phyloP scores from a whole-genome alignment of 2,888 invertebrate genomes.

The Coleophora flavipennella region DNA sequence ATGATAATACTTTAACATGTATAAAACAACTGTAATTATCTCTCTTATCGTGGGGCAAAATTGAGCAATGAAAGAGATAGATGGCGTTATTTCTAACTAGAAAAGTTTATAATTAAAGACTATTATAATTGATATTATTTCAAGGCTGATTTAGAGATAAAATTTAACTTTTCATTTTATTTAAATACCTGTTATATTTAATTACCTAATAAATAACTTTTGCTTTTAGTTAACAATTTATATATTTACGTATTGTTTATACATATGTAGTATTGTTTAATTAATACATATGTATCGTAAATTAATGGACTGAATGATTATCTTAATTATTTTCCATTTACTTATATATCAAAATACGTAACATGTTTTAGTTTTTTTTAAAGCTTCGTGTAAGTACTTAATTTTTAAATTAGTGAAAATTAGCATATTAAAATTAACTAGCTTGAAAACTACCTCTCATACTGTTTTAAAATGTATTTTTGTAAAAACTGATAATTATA shows the following conservation, averaged over 20 bases:
- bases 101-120: conserved; percentile 22
- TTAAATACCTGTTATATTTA: too few relatives aligned
- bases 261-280: too few relatives aligned
- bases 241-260: conserved; percentile 11
- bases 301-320: conserved; percentile 13
- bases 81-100: too few relatives aligned
- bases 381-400: conserved; percentile 51
- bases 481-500: conserved; percentile 43
- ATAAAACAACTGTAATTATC: too few relatives aligned
- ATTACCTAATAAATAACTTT: too few relatives aligned
- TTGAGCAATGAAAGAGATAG: too few relatives aligned
- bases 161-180: conserved; percentile 3
- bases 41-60: too few relatives aligned
- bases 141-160: not conserved
- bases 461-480: conserved; percentile 60
- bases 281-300: too few relatives aligned
- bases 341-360: too few relatives aligned
- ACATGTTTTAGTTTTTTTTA: conserved; percentile 11
- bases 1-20: too few relatives aligned
- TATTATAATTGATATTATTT: conserved; percentile 8
- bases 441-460: conserved; percentile 60
- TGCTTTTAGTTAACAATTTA: conserved; percentile 7
- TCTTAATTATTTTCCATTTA: too few relatives aligned
- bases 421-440: conserved; percentile 28
- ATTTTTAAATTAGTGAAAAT: conserved; percentile 37